Conservation (phyloP, 1,140 invertebrate species). For the Trialeurodes vaporariorum region DNA sequence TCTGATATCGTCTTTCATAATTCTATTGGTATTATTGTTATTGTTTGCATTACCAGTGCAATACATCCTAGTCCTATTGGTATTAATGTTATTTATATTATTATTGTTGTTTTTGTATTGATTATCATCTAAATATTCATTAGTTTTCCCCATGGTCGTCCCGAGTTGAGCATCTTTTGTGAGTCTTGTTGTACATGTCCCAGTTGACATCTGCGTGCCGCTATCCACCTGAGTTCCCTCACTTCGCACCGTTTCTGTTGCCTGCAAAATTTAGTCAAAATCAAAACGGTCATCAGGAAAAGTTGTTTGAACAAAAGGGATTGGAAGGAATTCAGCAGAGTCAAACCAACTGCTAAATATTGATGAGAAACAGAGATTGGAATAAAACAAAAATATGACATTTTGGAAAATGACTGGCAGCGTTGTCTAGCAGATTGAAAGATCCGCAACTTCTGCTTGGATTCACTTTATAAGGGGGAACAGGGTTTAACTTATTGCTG, state of each 20-base stretch:
- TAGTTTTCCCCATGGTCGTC: background rate
- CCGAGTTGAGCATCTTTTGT: background rate
- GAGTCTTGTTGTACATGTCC: slow-evolving; percentile 26
- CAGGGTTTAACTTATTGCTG: too few relatives aligned
- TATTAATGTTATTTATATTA: slow-evolving; percentile 29
- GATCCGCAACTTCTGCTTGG: too few relatives aligned
- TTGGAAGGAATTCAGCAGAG: too few relatives aligned
- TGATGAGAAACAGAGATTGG: too few relatives aligned
- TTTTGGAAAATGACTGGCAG: too few relatives aligned
- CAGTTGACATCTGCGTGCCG: slow-evolving; percentile 26
- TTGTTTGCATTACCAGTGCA: slow-evolving; percentile 3
- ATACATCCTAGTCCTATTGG: slow-evolving; percentile 26
- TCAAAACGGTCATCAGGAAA: too few relatives aligned
- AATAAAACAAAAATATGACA: too few relatives aligned
- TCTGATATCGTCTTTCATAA: slow-evolving; percentile 18
- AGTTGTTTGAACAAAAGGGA: too few relatives aligned
- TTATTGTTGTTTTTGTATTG: slow-evolving; percentile 23
- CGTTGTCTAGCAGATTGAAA: too few relatives aligned
- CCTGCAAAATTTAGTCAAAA: too few relatives aligned
- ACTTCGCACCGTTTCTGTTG: slow-evolving; percentile 45
- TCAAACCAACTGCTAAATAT: too few relatives aligned
- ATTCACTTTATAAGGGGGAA: too few relatives aligned
- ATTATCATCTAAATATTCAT: slow-evolving; percentile 35
- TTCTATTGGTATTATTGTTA: slow-evolving; percentile 23
- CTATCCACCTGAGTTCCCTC: slow-evolving; percentile 71